A percentile compares a stretch with the other conserved stretches of the same genome.
Evolutionary conservation across 53 echinoderm and acorn worm genomes (phyloP).

Genomic region (Luidia sarsii): DNA sequence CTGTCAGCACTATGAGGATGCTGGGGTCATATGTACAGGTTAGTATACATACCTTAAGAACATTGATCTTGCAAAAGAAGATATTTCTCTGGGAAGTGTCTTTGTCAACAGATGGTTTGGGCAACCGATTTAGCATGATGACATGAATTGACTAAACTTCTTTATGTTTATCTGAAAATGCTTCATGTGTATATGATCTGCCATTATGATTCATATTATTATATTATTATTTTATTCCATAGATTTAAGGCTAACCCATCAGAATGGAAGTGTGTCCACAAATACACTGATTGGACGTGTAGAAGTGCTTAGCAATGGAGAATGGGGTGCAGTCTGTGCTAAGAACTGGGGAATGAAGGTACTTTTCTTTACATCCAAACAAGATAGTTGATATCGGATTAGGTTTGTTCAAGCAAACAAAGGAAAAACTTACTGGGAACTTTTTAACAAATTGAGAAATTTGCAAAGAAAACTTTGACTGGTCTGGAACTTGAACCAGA

Average conservation of each 20-base stretch:
- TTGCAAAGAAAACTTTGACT: too few relatives aligned
- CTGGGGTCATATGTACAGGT: conserved; percentile 86
- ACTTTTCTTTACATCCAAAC: too few relatives aligned
- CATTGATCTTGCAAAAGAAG: background rate
- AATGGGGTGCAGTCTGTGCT: conserved; percentile 74
- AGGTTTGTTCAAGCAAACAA: background rate
- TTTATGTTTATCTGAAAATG: too few relatives aligned
- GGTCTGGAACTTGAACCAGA: too few relatives aligned
- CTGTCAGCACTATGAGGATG: conserved; percentile 91
- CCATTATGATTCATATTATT: too few relatives aligned
- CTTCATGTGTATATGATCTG: background rate
- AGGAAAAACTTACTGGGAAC: too few relatives aligned
- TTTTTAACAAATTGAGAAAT: too few relatives aligned
- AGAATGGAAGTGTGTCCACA: conserved; percentile 76
- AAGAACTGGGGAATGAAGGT: conserved; percentile 58
- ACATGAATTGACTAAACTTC: too few relatives aligned
- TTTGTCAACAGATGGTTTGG: too few relatives aligned
- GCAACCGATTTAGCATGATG: too few relatives aligned
- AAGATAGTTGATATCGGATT: too few relatives aligned
- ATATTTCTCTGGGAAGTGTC: background rate
- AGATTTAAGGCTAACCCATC: conserved; percentile 74
- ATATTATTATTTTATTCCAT: too few relatives aligned
- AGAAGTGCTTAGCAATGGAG: conserved; percentile 66
- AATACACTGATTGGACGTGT: conserved; percentile 72
- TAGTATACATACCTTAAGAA: background rate